These are phyloP conservation scores for Lepidurus packardi DNA, from an alignment of 1,140 invertebrate species.

Conservation along the genomic window DNA sequence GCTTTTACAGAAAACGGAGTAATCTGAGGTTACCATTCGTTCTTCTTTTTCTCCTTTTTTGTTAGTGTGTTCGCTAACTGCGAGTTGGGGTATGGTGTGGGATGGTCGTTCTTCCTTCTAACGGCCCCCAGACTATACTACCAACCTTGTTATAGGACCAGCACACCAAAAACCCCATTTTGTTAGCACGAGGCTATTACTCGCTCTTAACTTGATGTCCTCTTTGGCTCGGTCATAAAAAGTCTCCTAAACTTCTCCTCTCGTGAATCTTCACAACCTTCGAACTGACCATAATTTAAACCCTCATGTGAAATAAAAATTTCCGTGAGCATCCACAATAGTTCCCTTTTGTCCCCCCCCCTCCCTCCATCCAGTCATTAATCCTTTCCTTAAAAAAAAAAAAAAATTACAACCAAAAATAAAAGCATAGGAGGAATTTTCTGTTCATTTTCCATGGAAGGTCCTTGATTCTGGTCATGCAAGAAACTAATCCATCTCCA, in stretches of 20 bases:
- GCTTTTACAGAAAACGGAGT: not conserved
- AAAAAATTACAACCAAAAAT: not conserved
- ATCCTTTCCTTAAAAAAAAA: not conserved
- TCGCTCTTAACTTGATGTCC: conserved; percentile 19
- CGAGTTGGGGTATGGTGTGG: not conserved
- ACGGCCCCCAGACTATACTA: not conserved
- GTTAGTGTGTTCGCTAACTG: not conserved
- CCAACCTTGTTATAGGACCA: not conserved
- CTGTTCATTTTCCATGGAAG: not conserved
- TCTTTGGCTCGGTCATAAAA: conserved; percentile 16
- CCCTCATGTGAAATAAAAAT: not conserved
- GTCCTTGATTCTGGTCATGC: not conserved
- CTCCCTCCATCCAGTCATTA: not conserved
- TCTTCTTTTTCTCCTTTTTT: not conserved
- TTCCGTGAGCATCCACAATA: not conserved
- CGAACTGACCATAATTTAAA: conserved; percentile 11
- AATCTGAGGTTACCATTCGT: not conserved
- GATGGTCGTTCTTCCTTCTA: not conserved
- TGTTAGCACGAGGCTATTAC: conserved; percentile 15
- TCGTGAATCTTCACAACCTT: conserved; percentile 17
- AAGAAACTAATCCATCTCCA: conserved; percentile 19
- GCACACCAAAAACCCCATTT: not conserved
- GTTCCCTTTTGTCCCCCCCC: not conserved
- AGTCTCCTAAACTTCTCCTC: not conserved
- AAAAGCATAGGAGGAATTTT: too few species aligned